Evolutionary conservation across 2,113 vertebrate species (phyloP), one percentile per base, ranked within the genome.

Genomic region (Oenanthe melanoleuca): DNA sequence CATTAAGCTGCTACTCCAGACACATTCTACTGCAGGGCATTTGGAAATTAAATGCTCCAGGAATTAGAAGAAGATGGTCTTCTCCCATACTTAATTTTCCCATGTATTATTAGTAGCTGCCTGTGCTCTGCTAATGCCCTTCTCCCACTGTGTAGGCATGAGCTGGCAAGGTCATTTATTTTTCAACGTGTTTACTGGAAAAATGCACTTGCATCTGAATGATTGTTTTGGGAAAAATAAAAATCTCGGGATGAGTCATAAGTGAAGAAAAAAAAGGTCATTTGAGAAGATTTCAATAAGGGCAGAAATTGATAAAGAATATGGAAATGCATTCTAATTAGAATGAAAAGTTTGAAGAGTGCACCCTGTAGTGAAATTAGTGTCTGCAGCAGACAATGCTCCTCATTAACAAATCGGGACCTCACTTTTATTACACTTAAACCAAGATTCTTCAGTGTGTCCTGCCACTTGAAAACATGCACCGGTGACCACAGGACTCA

Each of bases 261-360:
- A 97, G 71, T 95, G 74, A 85, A 92, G 80, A 89, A 96, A 94
- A 94, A 94, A 97, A 96, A 96, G 87, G 93, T 95, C 94, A 95
- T 96, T 97, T 93, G 94, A 97, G 95, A 97, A 95, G 83, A 97
- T 97, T 96, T 96, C 87, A 95, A 59, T 88, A 95, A 93, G 92
- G 96, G 82, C 84, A 97, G 44, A 83, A 96, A 97, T 88, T 94
- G 96, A 93, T 95, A 93, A 97, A 96, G 83, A 97, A 96, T 95
- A 97, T 97, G 96, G 92, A 97, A 97, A 97, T 96, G 69, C 95
- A 97, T 96, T 97, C 73, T 96, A 97, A 97, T 97, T 97, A 97
- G 86, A 95, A 92, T 83, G 74, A 96, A 97, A 96, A 86, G 61
- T 90, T 97, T 79, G 72, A 96, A 96, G 93, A 97, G 82, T 95